Evolutionary conservation across 2,888 invertebrate genomes (phyloP).

Genomic region (Masnerella sp.): DNA sequence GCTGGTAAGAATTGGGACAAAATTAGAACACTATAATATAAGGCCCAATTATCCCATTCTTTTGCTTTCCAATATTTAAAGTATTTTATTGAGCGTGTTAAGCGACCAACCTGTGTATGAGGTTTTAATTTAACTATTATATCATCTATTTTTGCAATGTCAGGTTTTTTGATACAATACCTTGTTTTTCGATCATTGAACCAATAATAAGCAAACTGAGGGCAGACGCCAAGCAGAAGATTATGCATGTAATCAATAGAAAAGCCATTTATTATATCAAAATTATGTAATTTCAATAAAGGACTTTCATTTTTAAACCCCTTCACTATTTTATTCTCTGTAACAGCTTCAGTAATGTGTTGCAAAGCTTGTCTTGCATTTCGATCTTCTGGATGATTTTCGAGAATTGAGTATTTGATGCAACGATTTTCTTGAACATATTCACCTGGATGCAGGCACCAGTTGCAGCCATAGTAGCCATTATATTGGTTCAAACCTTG

Average conservation of each 20-base stretch:
- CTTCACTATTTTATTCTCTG: neutral
- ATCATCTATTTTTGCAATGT: no score
- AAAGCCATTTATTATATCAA: constrained; percentile 47
- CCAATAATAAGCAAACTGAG: constrained; percentile 1
- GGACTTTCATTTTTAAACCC: constrained; percentile 17
- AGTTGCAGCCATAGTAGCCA: constrained; percentile 14
- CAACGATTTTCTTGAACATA: neutral
- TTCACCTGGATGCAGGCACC: constrained; percentile 10
- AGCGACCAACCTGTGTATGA: neutral
- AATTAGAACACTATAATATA: neutral
- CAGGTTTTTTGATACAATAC: neutral
- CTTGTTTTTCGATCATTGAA: neutral
- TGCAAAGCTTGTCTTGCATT: neutral
- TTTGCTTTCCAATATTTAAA: constrained; percentile 3
- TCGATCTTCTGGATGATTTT: neutral
- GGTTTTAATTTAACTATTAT: neutral
- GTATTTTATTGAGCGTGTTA: neutral
- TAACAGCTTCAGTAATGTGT: neutral
- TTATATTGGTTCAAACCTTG: constrained; percentile 7
- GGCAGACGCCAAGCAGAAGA: constrained; percentile 22
- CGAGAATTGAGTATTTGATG: constrained; percentile 23
- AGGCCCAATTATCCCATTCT: constrained; percentile 1
- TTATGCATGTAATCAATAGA: constrained; percentile 50
- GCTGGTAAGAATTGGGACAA: neutral
- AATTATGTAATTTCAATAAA: constrained; percentile 26